phyloP scores from a whole-genome alignment of 2,888 invertebrate species.

The Cephus pulcher region DNA sequence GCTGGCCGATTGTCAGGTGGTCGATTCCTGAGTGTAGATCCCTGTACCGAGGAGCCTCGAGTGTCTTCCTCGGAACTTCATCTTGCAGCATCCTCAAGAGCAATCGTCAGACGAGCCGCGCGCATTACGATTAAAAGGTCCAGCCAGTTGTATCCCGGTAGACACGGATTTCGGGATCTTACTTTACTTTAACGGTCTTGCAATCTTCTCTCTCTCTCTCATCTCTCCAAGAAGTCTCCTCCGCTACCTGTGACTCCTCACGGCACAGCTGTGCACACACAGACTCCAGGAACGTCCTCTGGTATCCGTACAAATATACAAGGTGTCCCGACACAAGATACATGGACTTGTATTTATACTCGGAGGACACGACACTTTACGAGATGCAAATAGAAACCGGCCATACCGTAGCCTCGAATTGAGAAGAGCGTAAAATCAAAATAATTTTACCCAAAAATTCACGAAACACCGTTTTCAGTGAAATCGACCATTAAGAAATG shows the following conservation, averaged over 20 bases:
- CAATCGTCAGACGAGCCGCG: neutral
- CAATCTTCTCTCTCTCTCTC: neutral
- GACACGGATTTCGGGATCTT: neutral
- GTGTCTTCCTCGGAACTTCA: neutral
- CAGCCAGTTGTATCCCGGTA: neutral
- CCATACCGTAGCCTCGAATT: neutral
- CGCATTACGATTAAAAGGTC: neutral
- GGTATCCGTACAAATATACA: neutral
- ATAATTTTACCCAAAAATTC: neutral
- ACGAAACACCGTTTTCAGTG: rapidly evolving
- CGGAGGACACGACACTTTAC: neutral
- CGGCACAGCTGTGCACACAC: neutral
- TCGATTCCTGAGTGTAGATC: neutral
- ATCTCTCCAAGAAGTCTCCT: neutral
- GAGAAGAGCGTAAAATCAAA: neutral
- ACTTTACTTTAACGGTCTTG: neutral
- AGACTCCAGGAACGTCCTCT: neutral
- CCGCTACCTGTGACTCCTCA: neutral
- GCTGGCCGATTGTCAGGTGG: neutral
- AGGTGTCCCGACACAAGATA: neutral
- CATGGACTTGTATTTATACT: neutral
- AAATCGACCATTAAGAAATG: neutral
- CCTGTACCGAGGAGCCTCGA: neutral
- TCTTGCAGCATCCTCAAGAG: neutral
- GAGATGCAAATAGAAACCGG: neutral